Conservation (phyloP, 2,797 vertebrate species). For the Vultur gryphus region DNA sequence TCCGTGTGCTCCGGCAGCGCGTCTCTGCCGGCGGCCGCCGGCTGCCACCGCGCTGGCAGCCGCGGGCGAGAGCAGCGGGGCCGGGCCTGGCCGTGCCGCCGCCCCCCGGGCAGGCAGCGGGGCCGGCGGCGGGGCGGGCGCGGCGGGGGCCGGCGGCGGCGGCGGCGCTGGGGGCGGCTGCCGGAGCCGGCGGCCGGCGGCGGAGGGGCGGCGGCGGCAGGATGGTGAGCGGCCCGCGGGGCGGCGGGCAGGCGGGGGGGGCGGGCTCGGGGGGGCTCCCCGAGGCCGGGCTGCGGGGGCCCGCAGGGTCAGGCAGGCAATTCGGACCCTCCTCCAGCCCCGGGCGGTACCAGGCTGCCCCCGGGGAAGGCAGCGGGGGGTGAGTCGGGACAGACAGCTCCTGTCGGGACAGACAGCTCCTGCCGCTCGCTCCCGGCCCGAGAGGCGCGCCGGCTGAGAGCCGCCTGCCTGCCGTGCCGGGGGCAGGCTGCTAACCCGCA, state of each 20-base stretch:
- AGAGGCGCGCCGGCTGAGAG: background rate
- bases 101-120: background rate
- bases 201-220: background rate
- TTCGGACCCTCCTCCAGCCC: background rate
- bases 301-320: background rate
- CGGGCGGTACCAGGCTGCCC: background rate
- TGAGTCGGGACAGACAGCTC: background rate
- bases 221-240: background rate
- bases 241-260: background rate
- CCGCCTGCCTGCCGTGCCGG: background rate
- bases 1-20: background rate
- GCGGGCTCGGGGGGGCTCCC: no score
- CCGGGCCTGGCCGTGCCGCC: background rate
- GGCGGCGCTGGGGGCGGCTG: background rate
- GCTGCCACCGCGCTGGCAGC: background rate
- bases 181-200: background rate
- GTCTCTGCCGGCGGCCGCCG: background rate
- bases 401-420: background rate
- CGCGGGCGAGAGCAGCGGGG: background rate
- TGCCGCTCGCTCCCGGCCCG: no score
- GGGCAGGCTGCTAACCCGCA: background rate
- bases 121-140: background rate
- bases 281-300: background rate
- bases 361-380: background rate
- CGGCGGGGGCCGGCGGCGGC: background rate